Conservation (phyloP, 2,797 vertebrate genomes). For the Acanthopagrus latus region DNA sequence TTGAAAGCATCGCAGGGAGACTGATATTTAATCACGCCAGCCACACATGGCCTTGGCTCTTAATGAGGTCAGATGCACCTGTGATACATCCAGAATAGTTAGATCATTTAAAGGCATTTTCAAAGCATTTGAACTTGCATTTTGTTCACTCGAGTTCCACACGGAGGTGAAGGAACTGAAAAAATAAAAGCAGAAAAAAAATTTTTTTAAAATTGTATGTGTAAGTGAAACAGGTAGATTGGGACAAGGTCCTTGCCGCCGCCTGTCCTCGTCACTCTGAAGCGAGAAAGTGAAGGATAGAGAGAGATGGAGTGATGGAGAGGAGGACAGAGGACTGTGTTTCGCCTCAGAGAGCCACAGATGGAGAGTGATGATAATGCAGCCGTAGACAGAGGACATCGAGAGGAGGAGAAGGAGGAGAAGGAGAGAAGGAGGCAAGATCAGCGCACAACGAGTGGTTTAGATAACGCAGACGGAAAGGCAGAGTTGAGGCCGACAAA, state of each 20-base stretch:
- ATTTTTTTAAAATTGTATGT: background rate
- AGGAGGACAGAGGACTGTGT: conserved; percentile 68
- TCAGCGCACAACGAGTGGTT: background rate
- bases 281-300: conserved; percentile 54
- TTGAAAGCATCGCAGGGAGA: conserved; percentile 14
- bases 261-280: conserved; percentile 54
- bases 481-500: conserved; percentile 8
- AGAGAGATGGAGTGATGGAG: conserved; percentile 65
- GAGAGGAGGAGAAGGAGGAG: conserved; percentile 17
- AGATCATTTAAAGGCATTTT: background rate
- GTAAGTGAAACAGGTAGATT: conserved; percentile 27
- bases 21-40: background rate
- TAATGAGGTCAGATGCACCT: background rate
- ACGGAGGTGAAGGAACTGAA: background rate
- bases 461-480: conserved; percentile 13
- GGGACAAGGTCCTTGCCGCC: conserved; percentile 51
- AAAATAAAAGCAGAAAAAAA: background rate
- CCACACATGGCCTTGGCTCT: background rate
- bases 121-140: conserved; percentile 6
- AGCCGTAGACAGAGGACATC: conserved; percentile 60
- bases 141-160: background rate
- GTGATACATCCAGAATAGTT: background rate
- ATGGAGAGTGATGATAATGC: conserved; percentile 75
- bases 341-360: conserved; percentile 71
- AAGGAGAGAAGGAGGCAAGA: conserved; percentile 20